Percentiles rank a stretch among this genome's conserved stretches.
phyloP scores from a whole-genome alignment of 2,888 invertebrate genomes.

The Acrobasis consociella region DNA sequence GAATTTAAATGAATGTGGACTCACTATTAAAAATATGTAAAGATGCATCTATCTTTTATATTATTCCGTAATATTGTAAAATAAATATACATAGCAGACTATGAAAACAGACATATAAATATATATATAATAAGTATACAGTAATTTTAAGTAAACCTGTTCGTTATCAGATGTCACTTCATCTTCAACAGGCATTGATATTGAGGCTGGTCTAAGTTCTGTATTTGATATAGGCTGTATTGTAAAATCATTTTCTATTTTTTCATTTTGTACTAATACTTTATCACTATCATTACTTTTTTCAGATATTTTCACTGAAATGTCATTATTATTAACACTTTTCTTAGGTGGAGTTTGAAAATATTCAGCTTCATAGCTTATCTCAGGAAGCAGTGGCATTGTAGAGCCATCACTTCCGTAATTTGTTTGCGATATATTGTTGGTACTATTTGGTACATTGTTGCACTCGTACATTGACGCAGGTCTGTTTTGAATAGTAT shows the following conservation, averaged over 20 bases:
- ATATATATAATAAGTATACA: slow-evolving; percentile 70
- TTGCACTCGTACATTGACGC: slow-evolving; percentile 52
- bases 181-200: slow-evolving; percentile 47
- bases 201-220: slow-evolving; percentile 30
- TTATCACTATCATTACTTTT: slow-evolving; percentile 30
- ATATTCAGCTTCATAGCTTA: slow-evolving; percentile 59
- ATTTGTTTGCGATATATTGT: slow-evolving; percentile 39
- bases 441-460: slow-evolving; percentile 36
- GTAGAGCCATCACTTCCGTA: slow-evolving; percentile 49
- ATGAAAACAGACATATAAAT: slow-evolving; percentile 68
- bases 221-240: slow-evolving; percentile 35
- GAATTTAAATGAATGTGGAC: slow-evolving; percentile 28
- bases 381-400: slow-evolving; percentile 50
- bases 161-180: slow-evolving; percentile 51
- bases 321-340: slow-evolving; percentile 32
- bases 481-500: slow-evolving; percentile 43
- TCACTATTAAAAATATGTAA: slow-evolving; percentile 43
- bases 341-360: slow-evolving; percentile 42
- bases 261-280: slow-evolving; percentile 22
- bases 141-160: slow-evolving; percentile 75
- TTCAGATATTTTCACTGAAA: slow-evolving; percentile 29
- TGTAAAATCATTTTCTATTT: slow-evolving; percentile 30
- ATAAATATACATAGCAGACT: slow-evolving; percentile 65
- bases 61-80: slow-evolving; percentile 60
- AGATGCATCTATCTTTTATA: slow-evolving; percentile 51